Evolutionary conservation across 2,888 invertebrate species (phyloP).

Genomic region (Hedya salicella): DNA sequence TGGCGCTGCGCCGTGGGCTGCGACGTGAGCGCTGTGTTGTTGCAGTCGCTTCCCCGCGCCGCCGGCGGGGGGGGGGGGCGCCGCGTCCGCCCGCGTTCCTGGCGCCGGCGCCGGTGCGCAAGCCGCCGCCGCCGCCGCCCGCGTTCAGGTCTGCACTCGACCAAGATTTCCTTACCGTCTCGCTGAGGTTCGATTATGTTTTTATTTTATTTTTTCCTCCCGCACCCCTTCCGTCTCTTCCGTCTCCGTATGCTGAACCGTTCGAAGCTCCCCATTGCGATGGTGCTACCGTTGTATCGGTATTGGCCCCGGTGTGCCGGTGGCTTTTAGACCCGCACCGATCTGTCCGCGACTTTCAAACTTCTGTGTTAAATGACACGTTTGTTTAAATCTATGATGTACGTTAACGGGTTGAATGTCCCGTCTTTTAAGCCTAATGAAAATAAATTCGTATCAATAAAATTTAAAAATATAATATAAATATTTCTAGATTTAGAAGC

Average conservation of each 20-base stretch:
- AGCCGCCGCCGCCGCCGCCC: slow-evolving; percentile 86
- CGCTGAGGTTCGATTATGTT: slow-evolving; percentile 87
- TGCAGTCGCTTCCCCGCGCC: slow-evolving; percentile 72
- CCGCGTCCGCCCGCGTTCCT: slow-evolving; percentile 62
- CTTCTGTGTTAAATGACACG: too few species aligned
- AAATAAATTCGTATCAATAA: too few species aligned
- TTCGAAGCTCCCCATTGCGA: background rate
- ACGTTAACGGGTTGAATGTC: too few species aligned
- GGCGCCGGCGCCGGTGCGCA: slow-evolving; percentile 82
- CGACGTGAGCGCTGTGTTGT: background rate
- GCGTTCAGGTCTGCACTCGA: slow-evolving; percentile 88
- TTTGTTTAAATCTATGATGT: too few species aligned
- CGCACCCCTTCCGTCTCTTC: slow-evolving; percentile 13
- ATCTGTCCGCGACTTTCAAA: too few species aligned
- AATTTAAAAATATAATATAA: too few species aligned
- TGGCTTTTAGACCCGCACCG: too few species aligned
- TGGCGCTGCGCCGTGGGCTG: too few species aligned
- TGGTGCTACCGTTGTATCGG: too few species aligned
- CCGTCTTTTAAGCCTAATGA: too few species aligned
- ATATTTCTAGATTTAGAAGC: too few species aligned
- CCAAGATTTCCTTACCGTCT: slow-evolving; percentile 89
- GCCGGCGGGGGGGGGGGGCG: slow-evolving; percentile 55
- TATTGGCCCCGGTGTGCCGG: too few species aligned
- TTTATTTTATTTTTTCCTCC: slow-evolving; percentile 61
- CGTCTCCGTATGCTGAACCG: slow-evolving; percentile 14